Percentiles rank a stretch among this genome's conserved stretches.
Evolutionary conservation across 2,888 invertebrate species (phyloP).

Genomic region (Nasonovia ribisnigri): DNA sequence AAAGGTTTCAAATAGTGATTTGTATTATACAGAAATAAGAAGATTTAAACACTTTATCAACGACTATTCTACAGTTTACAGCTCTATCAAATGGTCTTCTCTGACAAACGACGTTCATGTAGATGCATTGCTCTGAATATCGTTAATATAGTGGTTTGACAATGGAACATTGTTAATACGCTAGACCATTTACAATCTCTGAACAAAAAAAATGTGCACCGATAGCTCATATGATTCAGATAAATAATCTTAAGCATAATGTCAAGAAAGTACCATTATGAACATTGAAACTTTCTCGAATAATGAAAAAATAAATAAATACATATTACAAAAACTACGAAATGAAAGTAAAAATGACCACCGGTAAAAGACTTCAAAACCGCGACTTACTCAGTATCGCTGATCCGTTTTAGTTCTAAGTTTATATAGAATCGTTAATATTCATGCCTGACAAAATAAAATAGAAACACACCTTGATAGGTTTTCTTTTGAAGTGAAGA

Average conservation of each 20-base stretch:
- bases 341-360: not conserved
- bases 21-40: not conserved
- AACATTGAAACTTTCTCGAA: not conserved
- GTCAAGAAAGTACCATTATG: not conserved
- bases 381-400: not conserved
- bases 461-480: constrained; percentile 4
- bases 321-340: not conserved
- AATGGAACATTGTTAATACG: not conserved
- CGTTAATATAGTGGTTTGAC: not conserved
- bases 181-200: not conserved
- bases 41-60: not conserved
- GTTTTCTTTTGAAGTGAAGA: constrained; percentile 13
- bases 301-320: not conserved
- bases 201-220: not conserved
- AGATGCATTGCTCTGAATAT: not conserved
- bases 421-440: constrained; percentile 16
- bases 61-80: not conserved
- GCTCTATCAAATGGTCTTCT: not conserved
- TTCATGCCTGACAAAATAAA: constrained; percentile 25
- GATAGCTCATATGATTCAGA: not conserved
- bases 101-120: not conserved
- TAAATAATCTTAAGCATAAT: not conserved
- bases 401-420: constrained; percentile 7
- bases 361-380: not conserved
- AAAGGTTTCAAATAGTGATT: not conserved